A percentile compares a stretch with the other conserved stretches of the same genome.
phyloP scores from a whole-genome alignment of 1,140 invertebrate species.

The Scaptomyza hsui region DNA sequence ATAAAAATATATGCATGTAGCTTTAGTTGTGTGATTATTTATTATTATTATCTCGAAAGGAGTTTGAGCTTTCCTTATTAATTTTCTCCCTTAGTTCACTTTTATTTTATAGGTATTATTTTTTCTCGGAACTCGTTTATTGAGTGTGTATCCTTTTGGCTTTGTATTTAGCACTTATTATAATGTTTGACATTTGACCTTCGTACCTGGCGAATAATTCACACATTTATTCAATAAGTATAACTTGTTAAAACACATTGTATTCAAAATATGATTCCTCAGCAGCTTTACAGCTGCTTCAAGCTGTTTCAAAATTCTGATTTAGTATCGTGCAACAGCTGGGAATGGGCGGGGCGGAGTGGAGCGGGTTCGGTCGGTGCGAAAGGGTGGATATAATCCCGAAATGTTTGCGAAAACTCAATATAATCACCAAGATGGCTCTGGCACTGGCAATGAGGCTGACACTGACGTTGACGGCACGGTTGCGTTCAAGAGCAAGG shows the following conservation, averaged over 20 bases:
- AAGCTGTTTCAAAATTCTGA: slow-evolving; percentile 10
- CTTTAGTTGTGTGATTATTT: slow-evolving; percentile 8
- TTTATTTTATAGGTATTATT: slow-evolving; percentile 11
- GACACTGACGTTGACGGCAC: slow-evolving; percentile 40
- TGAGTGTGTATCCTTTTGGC: slow-evolving; percentile 7
- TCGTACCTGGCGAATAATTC: slow-evolving; percentile 31
- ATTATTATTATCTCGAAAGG: slow-evolving; percentile 2
- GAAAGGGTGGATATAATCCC: slow-evolving; percentile 4
- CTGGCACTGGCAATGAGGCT: slow-evolving; percentile 5
- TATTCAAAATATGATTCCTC: slow-evolving; percentile 20
- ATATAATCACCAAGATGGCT: slow-evolving; percentile 27
- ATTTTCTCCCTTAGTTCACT: too few species aligned
- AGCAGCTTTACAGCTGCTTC: slow-evolving; percentile 50
- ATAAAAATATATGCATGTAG: slow-evolving; percentile 64
- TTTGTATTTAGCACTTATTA: slow-evolving; percentile 19
- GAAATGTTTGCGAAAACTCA: slow-evolving; percentile 33
- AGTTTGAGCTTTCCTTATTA: neutral
- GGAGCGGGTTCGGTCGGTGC: neutral
- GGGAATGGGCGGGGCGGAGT: neutral
- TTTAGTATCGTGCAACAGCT: slow-evolving; percentile 33
- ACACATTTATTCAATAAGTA: slow-evolving; percentile 61
- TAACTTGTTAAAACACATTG: slow-evolving; percentile 71
- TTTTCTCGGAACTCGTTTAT: neutral
- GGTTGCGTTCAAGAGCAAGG: slow-evolving; percentile 58
- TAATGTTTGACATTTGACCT: slow-evolving; percentile 51